These are phyloP conservation scores for Tribolium castaneum DNA, from an alignment of 1,140 invertebrate species.

Conservation along the genomic window DNA sequence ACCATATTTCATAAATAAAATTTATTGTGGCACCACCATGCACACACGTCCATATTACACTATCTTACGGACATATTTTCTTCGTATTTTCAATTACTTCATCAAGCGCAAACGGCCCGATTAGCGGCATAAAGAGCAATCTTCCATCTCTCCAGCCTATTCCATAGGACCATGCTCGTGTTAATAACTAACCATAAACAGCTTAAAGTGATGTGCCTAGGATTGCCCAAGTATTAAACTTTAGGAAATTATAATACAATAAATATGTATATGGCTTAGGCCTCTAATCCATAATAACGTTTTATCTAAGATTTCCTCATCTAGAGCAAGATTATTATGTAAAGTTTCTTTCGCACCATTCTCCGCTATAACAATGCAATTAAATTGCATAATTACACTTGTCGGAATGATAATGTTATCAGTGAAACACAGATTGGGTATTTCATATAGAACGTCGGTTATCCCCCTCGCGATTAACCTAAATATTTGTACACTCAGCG, in stretches of 20 bases:
- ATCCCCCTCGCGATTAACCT: neutral
- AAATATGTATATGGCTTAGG: constrained; percentile 24
- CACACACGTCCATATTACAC: too few relatives aligned
- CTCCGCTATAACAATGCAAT: neutral
- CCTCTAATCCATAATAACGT: constrained; percentile 1
- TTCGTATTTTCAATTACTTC: too few relatives aligned
- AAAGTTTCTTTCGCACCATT: neutral
- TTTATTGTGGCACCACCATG: too few relatives aligned
- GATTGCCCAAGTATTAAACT: constrained; percentile 26
- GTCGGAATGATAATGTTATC: neutral
- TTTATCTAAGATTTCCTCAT: neutral
- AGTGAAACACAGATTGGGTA: neutral
- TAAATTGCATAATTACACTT: neutral
- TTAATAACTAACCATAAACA: constrained; percentile 23
- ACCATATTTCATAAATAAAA: too few relatives aligned
- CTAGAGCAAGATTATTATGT: neutral
- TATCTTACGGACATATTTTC: too few relatives aligned
- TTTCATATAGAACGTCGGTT: neutral
- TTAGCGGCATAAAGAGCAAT: neutral
- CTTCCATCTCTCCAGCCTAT: neutral
- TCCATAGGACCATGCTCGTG: neutral
- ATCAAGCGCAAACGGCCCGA: neutral
- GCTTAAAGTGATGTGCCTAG: constrained; percentile 13
- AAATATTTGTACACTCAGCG: neutral
- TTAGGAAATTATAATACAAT: constrained; percentile 19